A percentile compares a stretch with the other conserved stretches of the same genome.
Evolutionary conservation across 1,140 invertebrate species (phyloP).

Genomic region (Leptopilina boulardi): DNA sequence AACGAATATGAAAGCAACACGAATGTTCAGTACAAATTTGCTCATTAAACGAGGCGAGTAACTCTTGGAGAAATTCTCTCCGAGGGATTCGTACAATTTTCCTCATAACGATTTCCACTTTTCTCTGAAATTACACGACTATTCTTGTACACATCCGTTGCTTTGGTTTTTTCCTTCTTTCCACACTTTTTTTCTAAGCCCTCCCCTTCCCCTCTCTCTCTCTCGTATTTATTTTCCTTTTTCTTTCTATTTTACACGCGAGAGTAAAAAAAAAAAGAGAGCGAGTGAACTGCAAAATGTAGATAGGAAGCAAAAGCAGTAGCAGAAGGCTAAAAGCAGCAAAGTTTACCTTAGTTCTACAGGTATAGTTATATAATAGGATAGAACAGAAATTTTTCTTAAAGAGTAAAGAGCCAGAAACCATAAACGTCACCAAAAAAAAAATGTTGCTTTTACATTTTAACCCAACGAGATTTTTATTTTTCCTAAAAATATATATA

Average conservation of each 20-base stretch:
- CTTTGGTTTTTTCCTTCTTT: not conserved
- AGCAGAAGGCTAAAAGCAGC: not conserved
- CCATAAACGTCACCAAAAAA: not conserved
- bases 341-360: not conserved
- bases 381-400: not conserved
- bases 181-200: not conserved
- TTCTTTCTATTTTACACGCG: slow-evolving; percentile 14
- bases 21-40: slow-evolving; percentile 27
- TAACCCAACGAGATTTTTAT: not conserved
- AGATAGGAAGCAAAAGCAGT: slow-evolving; percentile 23
- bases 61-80: slow-evolving; percentile 24
- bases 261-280: not conserved
- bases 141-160: slow-evolving; percentile 14
- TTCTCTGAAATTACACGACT: slow-evolving; percentile 6
- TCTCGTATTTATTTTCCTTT: not conserved
- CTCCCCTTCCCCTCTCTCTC: not conserved
- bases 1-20: not conserved
- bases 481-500: not conserved
- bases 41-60: slow-evolving; percentile 11
- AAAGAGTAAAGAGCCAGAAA: slow-evolving; percentile 1
- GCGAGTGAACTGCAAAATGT: not conserved
- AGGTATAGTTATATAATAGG: slow-evolving; percentile 10
- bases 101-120: slow-evolving; percentile 28
- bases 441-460: not conserved
- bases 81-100: slow-evolving; percentile 24